Evolutionary conservation across 2,888 invertebrate species (phyloP).

Genomic region (Taenaris catops): DNA sequence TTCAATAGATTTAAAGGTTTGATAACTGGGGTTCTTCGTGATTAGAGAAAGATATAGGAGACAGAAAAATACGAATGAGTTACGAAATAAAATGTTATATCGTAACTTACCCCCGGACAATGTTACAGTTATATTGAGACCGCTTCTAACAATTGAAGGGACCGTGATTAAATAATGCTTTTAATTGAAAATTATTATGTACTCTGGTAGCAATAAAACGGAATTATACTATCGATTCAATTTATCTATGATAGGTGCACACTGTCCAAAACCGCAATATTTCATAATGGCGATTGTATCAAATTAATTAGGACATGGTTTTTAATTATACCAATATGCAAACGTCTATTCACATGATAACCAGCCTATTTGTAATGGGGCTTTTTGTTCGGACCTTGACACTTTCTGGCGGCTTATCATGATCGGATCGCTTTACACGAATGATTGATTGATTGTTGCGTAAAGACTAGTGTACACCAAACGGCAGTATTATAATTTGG

Average conservation of each 20-base stretch:
- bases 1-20: background rate
- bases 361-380: slow-evolving; percentile 26
- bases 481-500: too few relatives aligned
- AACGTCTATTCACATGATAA: slow-evolving; percentile 18
- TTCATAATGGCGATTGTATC: slow-evolving; percentile 52
- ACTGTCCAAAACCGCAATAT: slow-evolving; percentile 39
- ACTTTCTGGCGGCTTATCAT: slow-evolving; percentile 23
- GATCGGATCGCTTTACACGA: slow-evolving; percentile 18
- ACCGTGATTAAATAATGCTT: slow-evolving; percentile 1
- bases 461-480: background rate
- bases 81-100: too few relatives aligned
- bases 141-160: background rate
- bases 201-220: slow-evolving; percentile 28
- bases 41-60: too few relatives aligned
- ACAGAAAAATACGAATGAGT: too few relatives aligned
- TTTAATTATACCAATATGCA: slow-evolving; percentile 46
- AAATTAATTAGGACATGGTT: slow-evolving; percentile 54
- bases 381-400: slow-evolving; percentile 25
- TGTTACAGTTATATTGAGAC: too few relatives aligned
- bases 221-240: slow-evolving; percentile 45
- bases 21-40: background rate
- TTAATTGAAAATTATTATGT: slow-evolving; percentile 2
- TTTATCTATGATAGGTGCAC: slow-evolving; percentile 38
- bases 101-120: too few relatives aligned
- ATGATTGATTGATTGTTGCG: slow-evolving; percentile 16